phyloP scores from a whole-genome alignment of 2,113 vertebrate species.

The Falcunculus frontatus region DNA sequence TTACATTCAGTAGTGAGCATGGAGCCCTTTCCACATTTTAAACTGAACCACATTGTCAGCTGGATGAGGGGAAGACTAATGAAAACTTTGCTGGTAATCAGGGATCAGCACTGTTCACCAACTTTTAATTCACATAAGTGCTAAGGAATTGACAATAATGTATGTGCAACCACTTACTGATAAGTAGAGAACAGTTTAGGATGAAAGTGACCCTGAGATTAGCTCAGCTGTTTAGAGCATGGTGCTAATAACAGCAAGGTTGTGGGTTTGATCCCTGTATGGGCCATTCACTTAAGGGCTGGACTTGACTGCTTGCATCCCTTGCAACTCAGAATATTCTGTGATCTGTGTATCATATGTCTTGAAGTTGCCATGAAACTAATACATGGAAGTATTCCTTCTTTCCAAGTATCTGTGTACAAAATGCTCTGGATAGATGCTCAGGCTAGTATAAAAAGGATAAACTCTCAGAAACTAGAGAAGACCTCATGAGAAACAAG shows the following conservation, averaged over 20 bases:
- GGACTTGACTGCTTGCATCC: rapidly evolving
- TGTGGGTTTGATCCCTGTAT: not conserved
- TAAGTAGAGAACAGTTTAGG: not conserved
- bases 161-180: not conserved
- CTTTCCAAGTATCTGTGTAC: not conserved
- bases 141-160: not conserved
- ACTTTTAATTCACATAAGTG: not conserved
- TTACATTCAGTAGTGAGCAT: not conserved
- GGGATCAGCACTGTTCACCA: not conserved
- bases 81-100: not conserved
- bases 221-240: not conserved
- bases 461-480: not conserved
- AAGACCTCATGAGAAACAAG: not conserved
- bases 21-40: not conserved
- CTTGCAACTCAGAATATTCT: not conserved
- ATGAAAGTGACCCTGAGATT: not conserved
- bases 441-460: not conserved
- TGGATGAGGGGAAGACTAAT: not conserved
- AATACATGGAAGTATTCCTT: not conserved
- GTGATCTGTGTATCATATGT: not conserved
- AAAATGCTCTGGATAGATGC: not conserved
- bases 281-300: not conserved
- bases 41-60: not conserved
- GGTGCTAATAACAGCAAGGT: not conserved
- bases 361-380: not conserved